These are phyloP conservation scores for Psilopsiagon aurifrons DNA, from an alignment of 2,113 vertebrate genomes.

Conservation along the genomic window DNA sequence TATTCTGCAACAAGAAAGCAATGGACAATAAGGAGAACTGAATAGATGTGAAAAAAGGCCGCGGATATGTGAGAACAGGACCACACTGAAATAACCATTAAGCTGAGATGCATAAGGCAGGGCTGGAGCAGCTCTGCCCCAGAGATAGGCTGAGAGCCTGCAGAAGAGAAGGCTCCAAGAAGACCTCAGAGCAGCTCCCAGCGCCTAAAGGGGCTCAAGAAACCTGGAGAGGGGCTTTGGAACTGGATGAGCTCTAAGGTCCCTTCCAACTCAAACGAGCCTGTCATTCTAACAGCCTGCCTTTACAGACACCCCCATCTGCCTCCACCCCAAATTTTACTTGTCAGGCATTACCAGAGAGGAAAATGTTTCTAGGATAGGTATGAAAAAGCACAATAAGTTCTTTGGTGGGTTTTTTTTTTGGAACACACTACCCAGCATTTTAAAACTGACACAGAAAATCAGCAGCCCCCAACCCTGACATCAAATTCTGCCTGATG, in stretches of 20 bases:
- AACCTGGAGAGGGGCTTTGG: not conserved
- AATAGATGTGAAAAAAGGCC: not conserved
- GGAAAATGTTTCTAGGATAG: too few species aligned
- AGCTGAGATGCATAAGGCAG: not conserved
- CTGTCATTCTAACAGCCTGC: not conserved
- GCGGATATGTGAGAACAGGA: rapidly evolving
- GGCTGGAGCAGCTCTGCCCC: not conserved
- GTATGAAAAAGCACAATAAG: rapidly evolving
- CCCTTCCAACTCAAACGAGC: not conserved
- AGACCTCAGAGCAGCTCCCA: not conserved
- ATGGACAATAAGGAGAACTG: too few species aligned
- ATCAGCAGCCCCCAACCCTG: not conserved
- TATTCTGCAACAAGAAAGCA: not conserved
- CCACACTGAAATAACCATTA: not conserved
- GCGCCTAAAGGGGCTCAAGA: not conserved
- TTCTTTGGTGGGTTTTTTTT: not conserved
- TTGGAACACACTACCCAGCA: not conserved
- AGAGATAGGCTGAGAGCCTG: not conserved
- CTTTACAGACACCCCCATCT: too few species aligned
- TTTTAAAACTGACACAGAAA: not conserved
- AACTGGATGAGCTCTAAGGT: not conserved
- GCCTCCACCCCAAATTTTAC: not conserved
- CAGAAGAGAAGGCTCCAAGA: not conserved
- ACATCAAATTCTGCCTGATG: not conserved
- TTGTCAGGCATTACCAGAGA: rapidly evolving